Conservation (phyloP, 2,888 invertebrate species). For the Epirrhoe alternata region DNA sequence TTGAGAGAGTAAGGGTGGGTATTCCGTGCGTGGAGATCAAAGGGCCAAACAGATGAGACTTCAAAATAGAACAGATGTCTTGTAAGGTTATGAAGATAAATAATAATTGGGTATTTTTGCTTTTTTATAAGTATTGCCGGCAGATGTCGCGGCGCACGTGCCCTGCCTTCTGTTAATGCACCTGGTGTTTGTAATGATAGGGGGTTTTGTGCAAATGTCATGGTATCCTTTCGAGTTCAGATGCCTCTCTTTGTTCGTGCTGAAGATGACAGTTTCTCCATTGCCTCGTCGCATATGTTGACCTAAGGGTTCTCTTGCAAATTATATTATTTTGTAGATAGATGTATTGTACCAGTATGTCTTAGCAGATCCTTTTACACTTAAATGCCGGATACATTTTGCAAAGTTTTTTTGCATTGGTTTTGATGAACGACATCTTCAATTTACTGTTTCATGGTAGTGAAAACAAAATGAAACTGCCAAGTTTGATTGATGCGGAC, state of each 20-base stretch:
- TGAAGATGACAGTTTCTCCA: background rate
- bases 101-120: constrained; percentile 58
- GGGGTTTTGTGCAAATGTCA: constrained; percentile 55
- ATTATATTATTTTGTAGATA: too few species aligned
- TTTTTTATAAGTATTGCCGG: constrained; percentile 64
- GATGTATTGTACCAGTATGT: too few species aligned
- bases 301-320: too few species aligned
- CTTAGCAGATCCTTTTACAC: too few species aligned
- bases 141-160: constrained; percentile 79
- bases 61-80: constrained; percentile 71
- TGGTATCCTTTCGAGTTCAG: constrained; percentile 34
- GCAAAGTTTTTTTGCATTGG: too few species aligned
- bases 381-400: too few species aligned
- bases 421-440: too few species aligned
- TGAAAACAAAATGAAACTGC: constrained; percentile 5
- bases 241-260: background rate
- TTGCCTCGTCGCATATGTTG: too few species aligned
- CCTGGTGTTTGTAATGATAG: constrained; percentile 74
- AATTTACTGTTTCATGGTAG: background rate
- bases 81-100: constrained; percentile 67
- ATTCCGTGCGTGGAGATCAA: constrained; percentile 25
- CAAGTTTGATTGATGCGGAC: background rate
- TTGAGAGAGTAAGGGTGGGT: constrained; percentile 19
- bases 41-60: constrained; percentile 53
- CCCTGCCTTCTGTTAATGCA: constrained; percentile 65